Percentiles rank a stretch among this genome's conserved stretches.
phyloP scores from a whole-genome alignment of 2,888 invertebrate genomes.

The Dione vanillae region DNA sequence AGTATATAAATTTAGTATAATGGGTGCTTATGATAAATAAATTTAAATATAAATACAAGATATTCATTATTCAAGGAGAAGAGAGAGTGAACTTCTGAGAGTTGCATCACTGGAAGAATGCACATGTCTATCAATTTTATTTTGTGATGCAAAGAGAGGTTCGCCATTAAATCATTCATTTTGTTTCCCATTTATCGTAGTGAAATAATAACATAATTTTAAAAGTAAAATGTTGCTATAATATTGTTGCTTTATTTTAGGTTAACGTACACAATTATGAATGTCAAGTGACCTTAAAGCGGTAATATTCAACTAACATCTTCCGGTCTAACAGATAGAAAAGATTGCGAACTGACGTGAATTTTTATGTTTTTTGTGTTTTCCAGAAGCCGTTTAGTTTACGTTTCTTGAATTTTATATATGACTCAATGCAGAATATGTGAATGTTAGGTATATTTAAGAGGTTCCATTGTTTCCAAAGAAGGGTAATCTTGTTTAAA shows the following conservation, averaged over 20 bases:
- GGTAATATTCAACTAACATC: constrained; percentile 49
- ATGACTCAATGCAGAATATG: constrained; percentile 47
- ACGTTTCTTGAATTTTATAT: constrained; percentile 68
- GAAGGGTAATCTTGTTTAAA: constrained; percentile 59
- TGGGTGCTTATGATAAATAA: background rate
- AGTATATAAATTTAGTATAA: background rate
- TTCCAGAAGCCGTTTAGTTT: constrained; percentile 70
- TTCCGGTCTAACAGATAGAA: constrained; percentile 65
- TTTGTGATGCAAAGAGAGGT: too few relatives aligned
- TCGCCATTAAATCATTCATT: too few relatives aligned
- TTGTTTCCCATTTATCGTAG: too few relatives aligned
- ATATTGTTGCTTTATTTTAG: background rate
- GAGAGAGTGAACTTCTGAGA: too few relatives aligned
- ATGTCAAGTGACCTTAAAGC: constrained; percentile 28
- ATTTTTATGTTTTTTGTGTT: constrained; percentile 65
- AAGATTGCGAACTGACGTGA: constrained; percentile 64
- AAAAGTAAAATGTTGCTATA: too few relatives aligned
- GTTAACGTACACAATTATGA: background rate
- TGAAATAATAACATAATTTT: too few relatives aligned
- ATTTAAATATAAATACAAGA: background rate
- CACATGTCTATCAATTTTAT: too few relatives aligned
- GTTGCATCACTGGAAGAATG: too few relatives aligned
- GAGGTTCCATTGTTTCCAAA: constrained; percentile 35
- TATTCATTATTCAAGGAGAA: background rate
- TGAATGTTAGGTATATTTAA: constrained; percentile 46